These are phyloP conservation scores for Serripes groenlandicus DNA, from an alignment of 2,888 invertebrate species.

Conservation along the genomic window DNA sequence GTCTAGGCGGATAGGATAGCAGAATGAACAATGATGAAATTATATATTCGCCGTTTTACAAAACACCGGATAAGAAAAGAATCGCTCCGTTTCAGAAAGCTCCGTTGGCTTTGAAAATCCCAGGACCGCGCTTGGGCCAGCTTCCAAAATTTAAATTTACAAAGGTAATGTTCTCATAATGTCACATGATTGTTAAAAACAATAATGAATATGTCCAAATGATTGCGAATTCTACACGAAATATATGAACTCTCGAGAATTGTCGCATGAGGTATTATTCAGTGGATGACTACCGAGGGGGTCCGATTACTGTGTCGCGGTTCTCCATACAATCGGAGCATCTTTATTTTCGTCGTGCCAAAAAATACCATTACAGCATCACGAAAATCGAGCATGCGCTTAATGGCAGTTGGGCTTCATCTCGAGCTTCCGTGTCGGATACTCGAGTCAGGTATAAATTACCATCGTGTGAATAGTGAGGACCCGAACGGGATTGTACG, in stretches of 20 bases:
- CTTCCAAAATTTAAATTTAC: no score
- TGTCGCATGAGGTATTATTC: not conserved
- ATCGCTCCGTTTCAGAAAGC: slow-evolving; percentile 29
- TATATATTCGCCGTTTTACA: slow-evolving; percentile 59
- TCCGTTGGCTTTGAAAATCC: not conserved
- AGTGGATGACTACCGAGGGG: not conserved
- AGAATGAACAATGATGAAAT: slow-evolving; percentile 57
- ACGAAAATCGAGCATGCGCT: no score
- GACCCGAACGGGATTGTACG: no score
- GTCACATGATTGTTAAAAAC: not conserved
- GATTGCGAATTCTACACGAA: not conserved
- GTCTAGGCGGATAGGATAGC: slow-evolving; percentile 49
- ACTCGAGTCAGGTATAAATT: no score
- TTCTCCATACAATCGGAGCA: slow-evolving; percentile 10
- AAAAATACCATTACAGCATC: no score
- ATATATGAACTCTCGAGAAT: not conserved
- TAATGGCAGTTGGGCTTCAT: no score
- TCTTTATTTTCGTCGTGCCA: no score
- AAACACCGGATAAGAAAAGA: slow-evolving; percentile 64
- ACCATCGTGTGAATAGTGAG: no score
- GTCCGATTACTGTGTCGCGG: slow-evolving; percentile 9
- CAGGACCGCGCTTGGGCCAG: no score
- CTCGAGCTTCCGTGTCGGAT: no score
- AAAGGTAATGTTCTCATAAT: not conserved
- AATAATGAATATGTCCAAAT: not conserved